Base-by-base conservation (phyloP, 2,888 invertebrate genomes). In the Thereva nobilitata region DNA sequence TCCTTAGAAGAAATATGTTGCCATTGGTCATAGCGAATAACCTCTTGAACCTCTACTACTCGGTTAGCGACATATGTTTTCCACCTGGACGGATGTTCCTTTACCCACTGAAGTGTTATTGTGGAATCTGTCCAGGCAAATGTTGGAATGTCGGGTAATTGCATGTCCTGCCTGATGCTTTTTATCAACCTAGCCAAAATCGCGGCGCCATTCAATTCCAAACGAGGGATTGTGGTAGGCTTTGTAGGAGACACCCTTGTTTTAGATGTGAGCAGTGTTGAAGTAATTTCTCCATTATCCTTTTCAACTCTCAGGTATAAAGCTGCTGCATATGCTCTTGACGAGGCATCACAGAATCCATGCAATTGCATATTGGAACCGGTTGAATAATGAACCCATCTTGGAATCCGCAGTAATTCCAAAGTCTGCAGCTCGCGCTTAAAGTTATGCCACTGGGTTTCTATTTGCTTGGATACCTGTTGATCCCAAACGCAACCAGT, bases 121-220 rank as follows among this genome's bases (percentile, higher is more conserved):
- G 41, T 41, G 4, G 64, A 64, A 42, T 64, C 53, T 1, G 64
- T 52, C 44, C 41, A 64, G 1, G 44, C 40, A 41, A 4, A 40
- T 34, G 34, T 63, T 10, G 5, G 4, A 4, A 5, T 6, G 1
- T 54, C 23, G n/a, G 7, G 9, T 4, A 49, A n/a, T n/a, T n/a
- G n/a, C n/a, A n/a, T n/a, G n/a, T 7, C 49, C 12, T 49, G 1
- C n/a, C 9, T 12, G 9, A 4, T 49, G 3, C 12, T 2, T 49
- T 54, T 38, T 37, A 54, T 6, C 5, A 47, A 38, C 2, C 35
- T 1, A 35, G 34, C 6, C 0, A 61, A 9, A 5, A 49, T 4
- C 12, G 59, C 4, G 12, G 70, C 67, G 12, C 50, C 66, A 5
- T 68, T 56, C 34, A 75, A 63, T 45, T 73, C 72, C 4, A 75